Base-by-base conservation (phyloP, 2,797 vertebrate genomes). In the Hipposideros larvatus region DNA sequence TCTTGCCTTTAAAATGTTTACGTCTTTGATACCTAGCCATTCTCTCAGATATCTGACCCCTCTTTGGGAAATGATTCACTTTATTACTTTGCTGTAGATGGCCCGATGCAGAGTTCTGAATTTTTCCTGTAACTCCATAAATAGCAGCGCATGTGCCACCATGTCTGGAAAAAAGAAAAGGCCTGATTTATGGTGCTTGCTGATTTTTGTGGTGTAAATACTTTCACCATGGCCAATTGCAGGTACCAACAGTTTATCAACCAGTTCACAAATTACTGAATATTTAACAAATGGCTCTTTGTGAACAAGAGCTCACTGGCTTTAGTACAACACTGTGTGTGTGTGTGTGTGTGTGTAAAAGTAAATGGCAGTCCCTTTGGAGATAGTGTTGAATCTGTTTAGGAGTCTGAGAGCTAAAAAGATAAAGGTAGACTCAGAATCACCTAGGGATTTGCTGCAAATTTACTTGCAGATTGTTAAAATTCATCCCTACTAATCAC, bases 381-480 rank as follows among this genome's bases (percentile, higher is more conserved):
- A 93, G 71, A 65, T 28, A 80, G 24, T 63, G 34, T 87, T 86
- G 68, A 66, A 66, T 94, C 77, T 88, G 70, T 88, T 96, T 70
- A 86, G 51, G 41, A 96, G 83, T 96, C 71, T 51, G 55, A 79
- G 85, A 80, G 11, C 21, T 79, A 65, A 77, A 78, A 86, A 86
- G 37, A 43, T 63, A 90, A 96, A 87, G 59, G 77, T 70, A 93
- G 78, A 92, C 16, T 71, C 11, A 86, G 28, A 96, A 93, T 66
- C 48, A 74, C 48, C 74, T 26, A 91, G 65, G 70, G 41, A 87
- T 37, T 86, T 95, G 43, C 86, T 96, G 31, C 65, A 82, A 84
- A 93, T 89, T 92, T 89, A 83, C 28, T 88, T 87, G 46, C 34
- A 91, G 59, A 80, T 87, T 95, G 91, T 70, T 95, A 91, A 97